A percentile compares a stretch with the other conserved stretches of the same genome.
phyloP scores from a whole-genome alignment of 2,797 vertebrate species.

The Ctenopoma kingsleyae region DNA sequence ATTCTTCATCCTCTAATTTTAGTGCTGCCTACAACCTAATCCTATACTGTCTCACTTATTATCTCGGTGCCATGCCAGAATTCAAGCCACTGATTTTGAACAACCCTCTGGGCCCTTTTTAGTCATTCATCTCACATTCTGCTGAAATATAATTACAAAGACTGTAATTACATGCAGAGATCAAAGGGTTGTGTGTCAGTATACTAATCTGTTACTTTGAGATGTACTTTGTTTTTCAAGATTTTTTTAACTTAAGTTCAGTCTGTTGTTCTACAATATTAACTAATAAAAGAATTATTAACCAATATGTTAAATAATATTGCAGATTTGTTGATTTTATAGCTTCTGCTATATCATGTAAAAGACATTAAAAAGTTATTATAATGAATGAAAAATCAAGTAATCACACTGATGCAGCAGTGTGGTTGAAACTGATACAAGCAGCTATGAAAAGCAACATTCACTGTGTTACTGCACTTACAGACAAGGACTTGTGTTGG shows the following conservation, averaged over 20 bases:
- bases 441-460: constrained; percentile 10
- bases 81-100: constrained; percentile 50
- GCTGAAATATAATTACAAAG: constrained; percentile 73
- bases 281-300: not conserved
- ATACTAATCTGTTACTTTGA: constrained; percentile 38
- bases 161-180: constrained; percentile 71
- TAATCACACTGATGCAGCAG: not conserved
- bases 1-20: constrained; percentile 64
- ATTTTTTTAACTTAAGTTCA: not conserved
- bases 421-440: constrained; percentile 6
- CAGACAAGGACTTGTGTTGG: constrained; percentile 9
- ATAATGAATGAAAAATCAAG: not conserved
- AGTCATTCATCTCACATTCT: constrained; percentile 69
- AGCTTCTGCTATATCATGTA: not conserved
- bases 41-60: constrained; percentile 39
- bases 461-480: not conserved
- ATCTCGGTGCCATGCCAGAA: constrained; percentile 32
- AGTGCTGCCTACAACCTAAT: constrained; percentile 41
- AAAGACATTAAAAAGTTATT: not conserved
- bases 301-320: not conserved
- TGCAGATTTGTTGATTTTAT: not conserved
- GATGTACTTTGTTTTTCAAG: constrained; percentile 40
- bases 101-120: constrained; percentile 56
- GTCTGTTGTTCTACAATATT: constrained; percentile 21
- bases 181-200: constrained; percentile 66